Conservation (phyloP, 1,140 invertebrate genomes). For the Apis dorsata region DNA sequence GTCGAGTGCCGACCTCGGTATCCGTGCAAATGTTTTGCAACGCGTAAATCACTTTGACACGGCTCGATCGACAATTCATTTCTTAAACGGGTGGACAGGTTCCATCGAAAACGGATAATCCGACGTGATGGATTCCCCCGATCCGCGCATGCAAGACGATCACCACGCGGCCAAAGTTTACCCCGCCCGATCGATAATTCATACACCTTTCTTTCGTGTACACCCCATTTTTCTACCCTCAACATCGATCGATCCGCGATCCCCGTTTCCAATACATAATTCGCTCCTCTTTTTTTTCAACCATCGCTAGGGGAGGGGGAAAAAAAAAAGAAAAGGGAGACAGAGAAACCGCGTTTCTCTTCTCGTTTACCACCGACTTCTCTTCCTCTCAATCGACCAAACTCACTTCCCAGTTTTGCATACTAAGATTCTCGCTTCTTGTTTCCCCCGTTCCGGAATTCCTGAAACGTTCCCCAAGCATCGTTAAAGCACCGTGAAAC, state of each 20-base stretch:
- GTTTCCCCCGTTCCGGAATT: background rate
- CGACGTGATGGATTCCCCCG: conserved; percentile 20
- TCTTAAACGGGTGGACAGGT: conserved; percentile 25
- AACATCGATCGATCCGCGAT: background rate
- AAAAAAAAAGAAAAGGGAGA: background rate
- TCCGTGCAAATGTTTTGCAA: conserved; percentile 24
- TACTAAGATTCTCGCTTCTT: background rate
- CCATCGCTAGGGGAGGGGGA: background rate
- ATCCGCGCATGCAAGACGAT: conserved; percentile 11
- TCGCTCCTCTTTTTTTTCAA: no score
- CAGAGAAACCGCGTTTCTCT: background rate
- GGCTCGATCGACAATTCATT: conserved; percentile 31
- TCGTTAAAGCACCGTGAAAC: conserved; percentile 49
- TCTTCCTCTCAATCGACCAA: conserved; percentile 47
- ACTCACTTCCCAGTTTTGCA: conserved; percentile 40
- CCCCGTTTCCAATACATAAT: background rate
- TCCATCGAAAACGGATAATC: conserved; percentile 34
- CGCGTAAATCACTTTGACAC: conserved; percentile 25
- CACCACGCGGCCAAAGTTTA: conserved; percentile 1
- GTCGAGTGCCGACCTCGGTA: background rate
- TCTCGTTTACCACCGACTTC: background rate
- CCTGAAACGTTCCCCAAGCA: conserved; percentile 12
- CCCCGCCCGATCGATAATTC: conserved; percentile 27
- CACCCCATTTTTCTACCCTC: background rate
- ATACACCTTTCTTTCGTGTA: background rate